Evolutionary conservation across 2,888 invertebrate genomes (phyloP).

Genomic region (Drosophila phalerata): DNA sequence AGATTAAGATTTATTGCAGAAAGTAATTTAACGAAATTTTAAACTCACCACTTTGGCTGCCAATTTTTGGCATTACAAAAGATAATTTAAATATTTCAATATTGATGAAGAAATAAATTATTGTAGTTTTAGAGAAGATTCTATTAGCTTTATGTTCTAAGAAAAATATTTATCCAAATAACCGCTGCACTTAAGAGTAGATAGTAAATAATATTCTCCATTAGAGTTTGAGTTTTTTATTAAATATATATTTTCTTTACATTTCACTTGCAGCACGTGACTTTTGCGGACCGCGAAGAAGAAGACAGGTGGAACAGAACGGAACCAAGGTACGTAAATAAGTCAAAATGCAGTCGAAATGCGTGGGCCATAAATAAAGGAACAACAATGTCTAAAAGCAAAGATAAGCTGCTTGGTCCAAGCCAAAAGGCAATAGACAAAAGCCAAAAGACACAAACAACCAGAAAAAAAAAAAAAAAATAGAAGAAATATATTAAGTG

Average conservation of each 20-base stretch:
- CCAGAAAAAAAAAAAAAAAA: conserved; percentile 9
- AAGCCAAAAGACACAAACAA: conserved; percentile 23
- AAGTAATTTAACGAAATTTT: neutral
- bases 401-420: conserved; percentile 30
- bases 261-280: conserved; percentile 49
- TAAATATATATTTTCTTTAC: conserved; percentile 37
- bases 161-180: conserved; percentile 11
- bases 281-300: neutral
- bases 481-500: conserved; percentile 62
- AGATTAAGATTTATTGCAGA: neutral
- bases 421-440: conserved; percentile 14
- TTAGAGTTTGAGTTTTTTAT: conserved; percentile 28
- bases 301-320: conserved; percentile 35
- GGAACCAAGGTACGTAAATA: conserved; percentile 68
- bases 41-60: too few species aligned
- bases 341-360: conserved; percentile 55
- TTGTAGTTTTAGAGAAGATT: neutral
- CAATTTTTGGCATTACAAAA: too few species aligned
- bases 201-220: conserved; percentile 14
- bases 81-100: neutral
- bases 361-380: conserved; percentile 62
- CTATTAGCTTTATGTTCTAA: too few species aligned
- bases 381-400: conserved; percentile 46
- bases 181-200: neutral
- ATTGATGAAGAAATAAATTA: neutral